Evolutionary conservation across 2,113 vertebrate species (phyloP).

Genomic region (Pterocles orientalis): DNA sequence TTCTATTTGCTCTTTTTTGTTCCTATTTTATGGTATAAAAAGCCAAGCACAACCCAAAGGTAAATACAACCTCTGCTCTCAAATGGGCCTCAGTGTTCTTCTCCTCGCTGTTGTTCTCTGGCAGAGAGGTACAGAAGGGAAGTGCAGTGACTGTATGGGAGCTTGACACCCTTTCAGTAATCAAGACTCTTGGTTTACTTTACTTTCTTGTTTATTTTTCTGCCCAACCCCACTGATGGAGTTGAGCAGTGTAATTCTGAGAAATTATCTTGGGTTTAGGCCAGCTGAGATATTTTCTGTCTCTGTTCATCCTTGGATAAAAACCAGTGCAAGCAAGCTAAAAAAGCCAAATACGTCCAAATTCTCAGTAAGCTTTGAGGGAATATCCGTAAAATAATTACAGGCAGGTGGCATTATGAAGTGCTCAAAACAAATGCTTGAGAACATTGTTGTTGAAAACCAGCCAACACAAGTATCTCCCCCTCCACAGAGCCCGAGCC

Average conservation of each 20-base stretch:
- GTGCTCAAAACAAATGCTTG: slow-evolving; percentile 62
- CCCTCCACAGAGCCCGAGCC: not conserved
- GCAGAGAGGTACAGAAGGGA: not conserved
- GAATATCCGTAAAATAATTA: slow-evolving; percentile 10
- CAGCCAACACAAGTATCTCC: slow-evolving; percentile 50
- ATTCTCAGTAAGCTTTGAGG: slow-evolving; percentile 31
- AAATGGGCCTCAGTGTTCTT: not conserved
- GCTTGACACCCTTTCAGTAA: slow-evolving; percentile 41
- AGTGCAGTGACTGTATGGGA: not conserved
- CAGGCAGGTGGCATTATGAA: slow-evolving; percentile 58
- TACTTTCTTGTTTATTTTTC: slow-evolving; percentile 64
- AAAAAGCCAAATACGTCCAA: slow-evolving; percentile 56
- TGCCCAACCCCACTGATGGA: not conserved
- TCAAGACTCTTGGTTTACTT: slow-evolving; percentile 12
- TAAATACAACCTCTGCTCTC: not conserved
- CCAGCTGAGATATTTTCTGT: slow-evolving; percentile 66
- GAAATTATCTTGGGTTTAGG: slow-evolving; percentile 60
- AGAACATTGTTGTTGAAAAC: slow-evolving; percentile 54
- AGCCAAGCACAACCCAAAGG: slow-evolving; percentile 23
- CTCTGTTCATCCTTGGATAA: slow-evolving; percentile 66
- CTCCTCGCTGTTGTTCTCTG: slow-evolving; percentile 1
- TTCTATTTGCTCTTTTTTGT: not conserved
- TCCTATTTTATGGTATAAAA: not conserved
- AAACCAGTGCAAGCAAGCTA: slow-evolving; percentile 67
- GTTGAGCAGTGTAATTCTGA: slow-evolving; percentile 54